These are phyloP conservation scores for Chionoecetes opilio DNA, from an alignment of 1,140 invertebrate genomes.

Conservation along the genomic window DNA sequence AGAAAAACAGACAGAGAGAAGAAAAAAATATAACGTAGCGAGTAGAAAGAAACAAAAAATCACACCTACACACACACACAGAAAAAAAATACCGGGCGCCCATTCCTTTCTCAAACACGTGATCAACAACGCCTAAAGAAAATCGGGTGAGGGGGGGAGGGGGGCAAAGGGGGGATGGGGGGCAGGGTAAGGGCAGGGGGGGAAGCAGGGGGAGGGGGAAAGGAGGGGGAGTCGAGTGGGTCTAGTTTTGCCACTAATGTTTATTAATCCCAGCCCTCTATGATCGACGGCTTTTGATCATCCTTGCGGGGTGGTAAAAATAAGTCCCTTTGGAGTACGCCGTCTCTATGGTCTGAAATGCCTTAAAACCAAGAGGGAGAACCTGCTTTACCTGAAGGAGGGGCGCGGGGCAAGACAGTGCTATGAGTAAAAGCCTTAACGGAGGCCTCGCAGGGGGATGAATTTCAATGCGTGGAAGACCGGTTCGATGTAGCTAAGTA, in stretches of 20 bases:
- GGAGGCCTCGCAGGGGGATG: not conserved
- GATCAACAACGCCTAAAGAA: not conserved
- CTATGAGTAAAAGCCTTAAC: not conserved
- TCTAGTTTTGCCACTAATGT: constrained; percentile 29
- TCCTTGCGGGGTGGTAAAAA: not conserved
- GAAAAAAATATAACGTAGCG: no score
- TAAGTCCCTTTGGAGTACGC: not conserved
- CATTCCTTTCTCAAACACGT: constrained; percentile 9
- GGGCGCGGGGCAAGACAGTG: not conserved
- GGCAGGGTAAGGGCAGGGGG: no score
- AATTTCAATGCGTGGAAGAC: not conserved
- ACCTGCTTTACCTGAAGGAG: not conserved
- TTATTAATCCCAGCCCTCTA: not conserved
- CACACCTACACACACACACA: not conserved
- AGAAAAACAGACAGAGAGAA: not conserved
- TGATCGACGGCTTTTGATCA: not conserved
- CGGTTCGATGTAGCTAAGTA: not conserved
- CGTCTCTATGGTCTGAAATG: not conserved
- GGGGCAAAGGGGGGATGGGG: no score
- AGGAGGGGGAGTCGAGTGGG: not conserved
- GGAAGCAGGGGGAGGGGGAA: no score
- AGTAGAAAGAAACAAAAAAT: no score
- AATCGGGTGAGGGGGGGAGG: no score
- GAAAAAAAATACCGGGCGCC: not conserved
- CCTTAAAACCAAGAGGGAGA: not conserved